phyloP scores from a whole-genome alignment of 1,140 invertebrate species.

The Heterodera schachtii region DNA sequence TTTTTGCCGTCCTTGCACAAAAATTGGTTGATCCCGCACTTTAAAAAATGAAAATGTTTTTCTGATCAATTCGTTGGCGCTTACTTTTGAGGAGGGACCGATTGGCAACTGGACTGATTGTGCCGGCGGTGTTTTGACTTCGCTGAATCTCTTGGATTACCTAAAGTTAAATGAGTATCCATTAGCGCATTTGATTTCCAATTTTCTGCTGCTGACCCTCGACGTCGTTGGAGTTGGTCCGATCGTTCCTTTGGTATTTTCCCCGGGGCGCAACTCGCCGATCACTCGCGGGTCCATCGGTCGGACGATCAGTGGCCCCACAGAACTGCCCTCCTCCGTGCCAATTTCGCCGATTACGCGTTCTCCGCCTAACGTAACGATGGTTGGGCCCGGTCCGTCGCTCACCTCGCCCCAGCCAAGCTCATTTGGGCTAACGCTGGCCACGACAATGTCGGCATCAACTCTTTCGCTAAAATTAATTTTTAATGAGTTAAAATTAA shows the following conservation, averaged over 20 bases:
- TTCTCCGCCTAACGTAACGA: not conserved
- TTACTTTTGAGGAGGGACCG: not conserved
- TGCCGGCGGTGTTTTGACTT: not conserved
- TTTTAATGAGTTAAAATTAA: not conserved
- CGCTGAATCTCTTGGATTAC: not conserved
- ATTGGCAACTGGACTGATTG: not conserved
- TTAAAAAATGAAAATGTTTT: not conserved
- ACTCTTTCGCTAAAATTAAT: not conserved
- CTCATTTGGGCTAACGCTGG: not conserved
- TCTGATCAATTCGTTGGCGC: not conserved
- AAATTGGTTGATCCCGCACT: conserved; percentile 35
- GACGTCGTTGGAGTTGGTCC: not conserved
- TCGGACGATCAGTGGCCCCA: not conserved
- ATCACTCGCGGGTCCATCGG: not conserved
- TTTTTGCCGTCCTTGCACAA: conserved; percentile 60
- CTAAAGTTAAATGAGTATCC: not conserved
- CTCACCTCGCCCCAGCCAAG: not conserved
- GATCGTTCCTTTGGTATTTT: not conserved
- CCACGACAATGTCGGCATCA: not conserved
- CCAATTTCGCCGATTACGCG: not conserved
- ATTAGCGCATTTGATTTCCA: not conserved
- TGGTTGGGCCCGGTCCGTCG: not conserved
- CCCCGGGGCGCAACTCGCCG: not conserved
- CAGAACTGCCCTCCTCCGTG: not conserved
- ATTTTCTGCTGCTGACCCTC: not conserved